Evolutionary conservation across 1,140 invertebrate genomes (phyloP).

Genomic region (Drosophila leontia): DNA sequence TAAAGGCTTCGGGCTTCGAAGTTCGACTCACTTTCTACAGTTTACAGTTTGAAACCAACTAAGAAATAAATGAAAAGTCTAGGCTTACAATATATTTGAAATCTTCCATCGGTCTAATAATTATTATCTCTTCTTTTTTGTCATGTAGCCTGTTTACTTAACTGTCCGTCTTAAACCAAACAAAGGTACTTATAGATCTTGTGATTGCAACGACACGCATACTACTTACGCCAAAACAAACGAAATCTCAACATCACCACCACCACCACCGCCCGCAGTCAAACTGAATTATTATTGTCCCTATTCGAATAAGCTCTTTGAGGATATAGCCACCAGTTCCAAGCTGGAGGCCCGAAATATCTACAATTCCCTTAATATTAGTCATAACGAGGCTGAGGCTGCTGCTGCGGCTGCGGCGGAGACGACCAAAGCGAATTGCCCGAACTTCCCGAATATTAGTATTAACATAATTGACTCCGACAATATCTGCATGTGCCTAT

Average conservation of each 20-base stretch:
- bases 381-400: slow-evolving; percentile 12
- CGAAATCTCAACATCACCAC: slow-evolving; percentile 78
- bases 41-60: not conserved
- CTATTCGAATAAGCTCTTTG: slow-evolving; percentile 64
- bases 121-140: slow-evolving; percentile 62
- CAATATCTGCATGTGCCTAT: slow-evolving; percentile 78
- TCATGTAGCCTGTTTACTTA: slow-evolving; percentile 93
- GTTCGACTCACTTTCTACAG: not conserved
- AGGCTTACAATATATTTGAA: slow-evolving; percentile 23
- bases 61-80: not conserved
- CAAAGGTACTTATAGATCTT: slow-evolving; percentile 92
- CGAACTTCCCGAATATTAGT: slow-evolving; percentile 85
- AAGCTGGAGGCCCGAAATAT: slow-evolving; percentile 32
- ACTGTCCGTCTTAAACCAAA: slow-evolving; percentile 89
- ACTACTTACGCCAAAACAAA: slow-evolving; percentile 60
- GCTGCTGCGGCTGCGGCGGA: not conserved
- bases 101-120: slow-evolving; percentile 55
- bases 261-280: slow-evolving; percentile 77
- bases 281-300: slow-evolving; percentile 64
- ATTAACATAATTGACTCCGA: slow-evolving; percentile 86
- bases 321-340: slow-evolving; percentile 38
- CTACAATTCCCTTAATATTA: slow-evolving; percentile 33
- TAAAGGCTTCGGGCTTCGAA: slow-evolving; percentile 28
- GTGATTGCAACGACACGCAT: slow-evolving; percentile 86
- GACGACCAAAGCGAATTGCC: not conserved